These are phyloP conservation scores for Odontophorus gujanensis DNA, from an alignment of 2,113 vertebrate species.

Conservation along the genomic window DNA sequence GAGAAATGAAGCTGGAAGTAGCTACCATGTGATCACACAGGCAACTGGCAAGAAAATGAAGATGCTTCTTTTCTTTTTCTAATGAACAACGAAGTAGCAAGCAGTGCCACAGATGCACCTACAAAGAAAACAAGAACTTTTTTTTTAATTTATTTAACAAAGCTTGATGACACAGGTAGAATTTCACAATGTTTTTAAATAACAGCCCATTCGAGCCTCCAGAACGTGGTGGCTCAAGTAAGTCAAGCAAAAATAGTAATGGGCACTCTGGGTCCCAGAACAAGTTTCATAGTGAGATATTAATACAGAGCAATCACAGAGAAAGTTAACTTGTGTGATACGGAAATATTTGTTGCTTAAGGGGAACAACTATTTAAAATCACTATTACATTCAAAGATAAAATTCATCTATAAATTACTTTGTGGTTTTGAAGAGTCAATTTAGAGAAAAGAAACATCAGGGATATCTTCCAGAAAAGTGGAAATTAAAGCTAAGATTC, in stretches of 20 bases:
- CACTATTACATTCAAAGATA: not conserved
- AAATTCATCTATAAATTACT: not conserved
- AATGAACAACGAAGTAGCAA: not conserved
- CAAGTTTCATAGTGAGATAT: not conserved
- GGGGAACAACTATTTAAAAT: not conserved
- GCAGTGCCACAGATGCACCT: not conserved
- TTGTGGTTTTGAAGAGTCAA: not conserved
- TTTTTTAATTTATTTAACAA: not conserved
- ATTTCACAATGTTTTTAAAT: conserved; percentile 18
- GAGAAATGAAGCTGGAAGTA: not conserved
- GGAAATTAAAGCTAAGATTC: not conserved
- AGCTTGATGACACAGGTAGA: not conserved
- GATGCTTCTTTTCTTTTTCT: not conserved
- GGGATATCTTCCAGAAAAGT: not conserved
- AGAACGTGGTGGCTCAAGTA: not conserved
- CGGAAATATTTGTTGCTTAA: not conserved
- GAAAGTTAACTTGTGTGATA: not conserved
- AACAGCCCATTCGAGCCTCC: not conserved
- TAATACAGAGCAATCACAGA: not conserved
- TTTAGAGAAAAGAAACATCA: not conserved
- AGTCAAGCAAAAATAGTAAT: not conserved
- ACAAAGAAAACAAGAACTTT: not conserved
- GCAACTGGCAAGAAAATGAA: not conserved
- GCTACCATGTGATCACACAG: not conserved
- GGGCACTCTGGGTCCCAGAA: not conserved